Base-by-base conservation (phyloP, 2,888 invertebrate genomes). In the Cosmia trapezina region DNA sequence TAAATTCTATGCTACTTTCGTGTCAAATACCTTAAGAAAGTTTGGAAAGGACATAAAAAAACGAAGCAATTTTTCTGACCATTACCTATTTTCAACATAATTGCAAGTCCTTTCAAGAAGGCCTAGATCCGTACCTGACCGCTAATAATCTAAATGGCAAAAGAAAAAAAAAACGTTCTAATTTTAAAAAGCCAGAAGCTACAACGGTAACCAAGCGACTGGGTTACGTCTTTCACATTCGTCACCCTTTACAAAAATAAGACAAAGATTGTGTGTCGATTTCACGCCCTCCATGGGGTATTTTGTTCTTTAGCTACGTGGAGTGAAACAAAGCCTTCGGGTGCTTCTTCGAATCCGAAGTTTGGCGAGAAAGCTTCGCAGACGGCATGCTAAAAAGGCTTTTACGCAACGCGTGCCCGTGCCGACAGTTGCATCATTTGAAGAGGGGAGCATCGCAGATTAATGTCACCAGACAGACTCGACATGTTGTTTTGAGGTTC, bases 321-420 rank as follows among this genome's bases (percentile, higher is more conserved):
- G 81, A 84, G 78, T 83, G 81, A 84, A 87, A 93, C 93, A 93
- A 94, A 89, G 91, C 87, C 76, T 77, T 81, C 93, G 93, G 94
- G 94, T 94, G 93, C 94, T 90, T 90, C 91, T 86, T 83, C 89
- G 89, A 90, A 91, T 89, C 84, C 85, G 89, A 87, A 89, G 91
- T 90, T 91, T 90, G 91, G 84, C 91, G 94, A 94, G 95, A 95
- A 95, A 95, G 95, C 95, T 94, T 87, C 85, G 90, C 91, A 89
- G 90, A 86, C 92, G 89, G 95, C 93, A 95, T 95, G 95, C 94
- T 94, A 95, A 95, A 93, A 92, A 92, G 92, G 84, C 89, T 88
- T 93, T 94, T 95, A 93, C 95, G 94, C 94, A 96, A 95, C 88
- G 79, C 85, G 84, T 87, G 84, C 88, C 88, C 82, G 85, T 81